Evolutionary conservation across 2,113 vertebrate species (phyloP).

Genomic region (Lampris incognitus): DNA sequence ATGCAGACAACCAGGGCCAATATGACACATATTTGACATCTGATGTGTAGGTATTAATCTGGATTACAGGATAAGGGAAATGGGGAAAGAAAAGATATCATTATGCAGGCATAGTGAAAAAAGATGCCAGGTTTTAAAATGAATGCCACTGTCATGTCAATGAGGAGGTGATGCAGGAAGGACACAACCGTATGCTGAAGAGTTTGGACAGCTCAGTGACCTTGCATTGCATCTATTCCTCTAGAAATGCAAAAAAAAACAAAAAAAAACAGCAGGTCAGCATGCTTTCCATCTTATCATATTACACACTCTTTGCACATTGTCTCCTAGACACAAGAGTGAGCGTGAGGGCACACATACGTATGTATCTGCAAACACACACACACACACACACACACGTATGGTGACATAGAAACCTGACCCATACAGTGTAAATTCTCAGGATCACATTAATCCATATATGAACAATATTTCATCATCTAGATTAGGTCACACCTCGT

Average conservation of each 20-base stretch:
- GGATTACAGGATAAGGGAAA: constrained; percentile 25
- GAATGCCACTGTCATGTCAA: constrained; percentile 15
- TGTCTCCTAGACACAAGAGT: background rate
- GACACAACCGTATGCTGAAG: background rate
- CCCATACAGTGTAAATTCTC: constrained; percentile 43
- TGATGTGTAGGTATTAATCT: constrained; percentile 26
- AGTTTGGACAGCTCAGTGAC: constrained; percentile 11
- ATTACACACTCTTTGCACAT: constrained; percentile 37
- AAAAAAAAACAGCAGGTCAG: constrained; percentile 30
- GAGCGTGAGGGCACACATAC: constrained; percentile 6
- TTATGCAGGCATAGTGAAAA: background rate
- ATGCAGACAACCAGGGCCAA: background rate
- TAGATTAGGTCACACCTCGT: constrained; percentile 61
- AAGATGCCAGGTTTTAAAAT: constrained; percentile 1
- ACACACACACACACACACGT: constrained; percentile 10
- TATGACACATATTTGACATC: background rate
- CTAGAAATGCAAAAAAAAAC: background rate
- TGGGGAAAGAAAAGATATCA: background rate
- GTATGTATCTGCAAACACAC: background rate
- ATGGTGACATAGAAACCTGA: constrained; percentile 44
- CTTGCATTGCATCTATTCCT: constrained; percentile 2
- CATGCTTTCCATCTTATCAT: constrained; percentile 22
- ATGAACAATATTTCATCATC: constrained; percentile 72
- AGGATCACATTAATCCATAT: constrained; percentile 70
- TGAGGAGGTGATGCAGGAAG: background rate